A percentile compares a stretch with the other conserved stretches of the same genome.
Evolutionary conservation across 2,113 vertebrate genomes (phyloP).

Genomic region (Hepsetus odoe): DNA sequence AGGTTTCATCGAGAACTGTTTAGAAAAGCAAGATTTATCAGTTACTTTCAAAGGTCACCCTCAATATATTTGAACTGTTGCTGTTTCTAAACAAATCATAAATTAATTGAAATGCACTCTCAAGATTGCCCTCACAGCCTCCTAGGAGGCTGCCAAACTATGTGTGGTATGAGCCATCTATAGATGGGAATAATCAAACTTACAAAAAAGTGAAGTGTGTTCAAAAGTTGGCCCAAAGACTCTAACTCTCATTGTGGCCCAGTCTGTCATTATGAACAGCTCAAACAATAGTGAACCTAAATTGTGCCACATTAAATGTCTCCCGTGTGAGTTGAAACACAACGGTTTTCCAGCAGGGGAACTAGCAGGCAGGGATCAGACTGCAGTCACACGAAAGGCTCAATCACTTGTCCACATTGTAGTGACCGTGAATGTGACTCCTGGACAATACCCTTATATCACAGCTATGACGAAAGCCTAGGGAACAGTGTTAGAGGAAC

Average conservation of each 20-base stretch:
- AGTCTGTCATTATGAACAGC: conserved; percentile 70
- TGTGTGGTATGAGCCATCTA: neutral
- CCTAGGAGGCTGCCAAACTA: neutral
- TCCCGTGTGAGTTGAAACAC: conserved; percentile 71
- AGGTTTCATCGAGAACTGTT: neutral
- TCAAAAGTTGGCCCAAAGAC: conserved; percentile 61
- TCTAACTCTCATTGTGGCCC: conserved; percentile 69
- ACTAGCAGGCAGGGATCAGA: conserved; percentile 38
- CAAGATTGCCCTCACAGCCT: neutral
- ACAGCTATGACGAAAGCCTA: conserved; percentile 44
- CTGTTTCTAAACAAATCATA: neutral
- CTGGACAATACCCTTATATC: conserved; percentile 68
- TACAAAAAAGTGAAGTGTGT: conserved; percentile 39
- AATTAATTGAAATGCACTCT: neutral
- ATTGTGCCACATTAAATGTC: conserved; percentile 69
- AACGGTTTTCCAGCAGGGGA: conserved; percentile 64
- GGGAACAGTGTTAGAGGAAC: conserved; percentile 46
- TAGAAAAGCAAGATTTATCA: neutral
- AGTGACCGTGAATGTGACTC: conserved; percentile 62
- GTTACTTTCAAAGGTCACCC: neutral
- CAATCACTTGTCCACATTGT: conserved; percentile 69
- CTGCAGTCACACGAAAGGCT: conserved; percentile 39
- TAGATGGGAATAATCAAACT: conserved; percentile 46
- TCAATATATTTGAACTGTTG: neutral
- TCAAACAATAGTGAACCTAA: conserved; percentile 74